Conservation (phyloP, 2,888 invertebrate species). For the Leptopilina drosophilae region DNA sequence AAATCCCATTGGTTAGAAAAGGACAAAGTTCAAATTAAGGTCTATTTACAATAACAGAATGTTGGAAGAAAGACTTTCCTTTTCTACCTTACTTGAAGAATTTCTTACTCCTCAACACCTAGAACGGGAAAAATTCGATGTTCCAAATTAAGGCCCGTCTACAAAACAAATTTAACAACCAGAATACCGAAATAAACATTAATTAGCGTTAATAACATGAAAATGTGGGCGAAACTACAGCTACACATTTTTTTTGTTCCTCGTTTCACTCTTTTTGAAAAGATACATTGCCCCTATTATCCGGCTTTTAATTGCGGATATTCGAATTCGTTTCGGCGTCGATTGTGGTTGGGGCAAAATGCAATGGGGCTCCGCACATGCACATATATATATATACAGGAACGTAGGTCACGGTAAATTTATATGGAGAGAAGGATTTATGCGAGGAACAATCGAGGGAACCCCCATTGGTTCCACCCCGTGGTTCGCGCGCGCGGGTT, state of each 20-base stretch:
- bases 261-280: neutral
- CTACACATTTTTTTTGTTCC: neutral
- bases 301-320: slow-evolving; percentile 30
- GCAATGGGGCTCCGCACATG: neutral
- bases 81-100: too few relatives aligned
- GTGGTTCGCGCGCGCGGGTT: slow-evolving; percentile 16
- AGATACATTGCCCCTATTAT: slow-evolving; percentile 29
- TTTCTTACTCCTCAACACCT: too few relatives aligned
- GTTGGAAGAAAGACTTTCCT: too few relatives aligned
- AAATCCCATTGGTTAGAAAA: too few relatives aligned
- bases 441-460: slow-evolving; percentile 29
- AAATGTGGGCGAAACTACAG: neutral
- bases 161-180: too few relatives aligned
- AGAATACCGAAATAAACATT: too few relatives aligned
- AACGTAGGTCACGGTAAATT: neutral
- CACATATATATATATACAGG: too few relatives aligned
- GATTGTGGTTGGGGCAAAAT: slow-evolving; percentile 26
- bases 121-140: too few relatives aligned
- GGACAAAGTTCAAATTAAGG: too few relatives aligned
- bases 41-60: too few relatives aligned
- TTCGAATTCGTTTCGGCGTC: slow-evolving; percentile 31
- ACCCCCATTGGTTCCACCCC: slow-evolving; percentile 26
- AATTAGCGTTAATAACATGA: too few relatives aligned
- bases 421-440: slow-evolving; percentile 18
- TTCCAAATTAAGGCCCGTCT: too few relatives aligned